Base-by-base conservation (phyloP, 2,113 vertebrate genomes). In the Benitochromis conjunctus region DNA sequence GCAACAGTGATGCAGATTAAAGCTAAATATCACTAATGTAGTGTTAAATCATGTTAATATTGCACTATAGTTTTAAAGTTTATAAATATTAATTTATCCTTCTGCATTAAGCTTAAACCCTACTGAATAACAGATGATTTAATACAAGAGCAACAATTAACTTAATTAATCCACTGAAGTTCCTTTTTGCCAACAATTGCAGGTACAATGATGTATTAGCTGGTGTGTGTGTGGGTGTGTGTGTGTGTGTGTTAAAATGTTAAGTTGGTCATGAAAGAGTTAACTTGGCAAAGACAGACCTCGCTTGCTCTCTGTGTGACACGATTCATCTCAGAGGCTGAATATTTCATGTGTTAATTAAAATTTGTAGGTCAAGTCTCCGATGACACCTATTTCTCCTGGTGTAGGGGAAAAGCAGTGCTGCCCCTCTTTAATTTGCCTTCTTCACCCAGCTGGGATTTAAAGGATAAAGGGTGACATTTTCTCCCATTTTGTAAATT, bases 401-500 rank as follows among this genome's bases (percentile, higher is more conserved):
- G 97, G 97, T 97, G 94, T 94, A 93, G 95, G 96, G 95, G 95
- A 84, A 96, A 96, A 95, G 95, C 96, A 91, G 93, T 51, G 91
- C 95, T 96, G 74, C 94, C 95, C 95, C 96, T 97, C 95, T 92
- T 97, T 96, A 97, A 96, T 87, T 94, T 94, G 62, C 95, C 96
- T 97, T 96, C 96, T 97, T 94, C 92, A 78, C 94, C 76, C 89
- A 92, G 7, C 95, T 88, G 94, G 97, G 97, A 96, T 97, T 98
- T 98, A 98, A 97, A 97, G 97, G 97, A 98, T 98, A 96, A 98
- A 97, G 97, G 97, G 96, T 98, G 98, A 98, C 97, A 98, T 98
- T 98, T 97, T 97, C 96, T 95, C 96, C 97, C 96, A 94, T 97
- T 98, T 98, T 97, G 97, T 98, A 98, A 98, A 98, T 98, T 92